Evolutionary conservation across 2,797 vertebrate species (phyloP), one percentile per base, ranked within the genome.

Genomic region (Peromyscus melanophrys): DNA sequence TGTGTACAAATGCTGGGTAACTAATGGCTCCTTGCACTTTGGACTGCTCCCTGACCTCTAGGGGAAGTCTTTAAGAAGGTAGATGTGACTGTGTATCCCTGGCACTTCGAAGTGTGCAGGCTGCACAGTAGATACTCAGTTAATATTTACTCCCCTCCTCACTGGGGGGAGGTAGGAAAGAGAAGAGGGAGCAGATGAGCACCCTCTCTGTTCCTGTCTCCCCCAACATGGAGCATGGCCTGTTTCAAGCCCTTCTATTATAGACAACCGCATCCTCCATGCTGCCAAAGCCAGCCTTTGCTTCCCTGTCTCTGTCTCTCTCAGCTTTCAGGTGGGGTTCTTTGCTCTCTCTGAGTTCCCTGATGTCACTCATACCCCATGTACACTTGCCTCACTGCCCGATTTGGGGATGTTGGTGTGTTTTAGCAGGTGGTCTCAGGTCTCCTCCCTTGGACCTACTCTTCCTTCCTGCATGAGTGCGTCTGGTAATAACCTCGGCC

Each of bases 381-480:
- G 85, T 92, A 67, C 43, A 34, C 85, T 89, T 49, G 55, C 61
- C 49, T 80, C 46, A 27, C 3, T 19, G 82, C 37, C 80, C 89
- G 82, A 52, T 31, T 85, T 82, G 21, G 83, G 59, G 67, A 61
- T 37, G 84, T 85, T 59, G 89, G 49, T 52, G 52, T 67, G 63
- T 73, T 52, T 40, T 8, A 12, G 67, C 61, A 34, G 61, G 78
- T 92, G 52, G 11, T 91, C 78, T 87, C 57, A 23, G 59, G 43
- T 73, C 49, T 55, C 0, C 27, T 34, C 49, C 76, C 92, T 37
- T n/a, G n/a, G 46, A 40, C 84, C 92, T 76, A 2, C 13, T 0
- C 71, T 85, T 57, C 86, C 19, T 93, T 89, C 93, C 61, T 77
- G 78, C 37, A 82, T 59, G 77, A 93, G 14, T 40, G 92, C 55